These are phyloP conservation scores for Platyscapa corneri DNA, from an alignment of 1,140 invertebrate species.

Conservation along the genomic window DNA sequence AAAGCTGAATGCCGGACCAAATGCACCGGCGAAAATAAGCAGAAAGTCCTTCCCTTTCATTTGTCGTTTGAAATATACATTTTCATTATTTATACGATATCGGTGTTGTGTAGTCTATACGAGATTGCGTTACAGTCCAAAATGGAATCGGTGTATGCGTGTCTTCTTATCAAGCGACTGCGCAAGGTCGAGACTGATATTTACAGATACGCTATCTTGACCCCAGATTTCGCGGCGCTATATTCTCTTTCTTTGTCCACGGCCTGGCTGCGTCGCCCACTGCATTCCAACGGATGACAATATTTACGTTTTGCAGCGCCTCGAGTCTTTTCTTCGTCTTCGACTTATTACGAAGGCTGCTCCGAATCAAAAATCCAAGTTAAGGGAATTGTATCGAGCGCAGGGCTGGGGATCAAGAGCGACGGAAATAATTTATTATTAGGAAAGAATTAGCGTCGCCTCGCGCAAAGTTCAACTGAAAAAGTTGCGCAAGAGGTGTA, in stretches of 20 bases:
- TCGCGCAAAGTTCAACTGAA: not conserved
- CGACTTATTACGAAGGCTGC: not conserved
- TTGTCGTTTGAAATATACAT: not conserved
- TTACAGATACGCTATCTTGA: not conserved
- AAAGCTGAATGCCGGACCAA: not conserved
- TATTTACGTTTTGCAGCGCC: no score
- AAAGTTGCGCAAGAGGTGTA: not conserved
- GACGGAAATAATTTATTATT: not conserved
- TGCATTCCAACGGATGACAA: not conserved
- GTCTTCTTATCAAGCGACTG: not conserved
- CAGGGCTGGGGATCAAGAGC: not conserved
- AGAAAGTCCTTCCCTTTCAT: not conserved
- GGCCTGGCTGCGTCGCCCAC: no score
- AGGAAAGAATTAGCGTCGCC: not conserved
- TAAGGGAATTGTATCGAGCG: no score
- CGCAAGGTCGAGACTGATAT: not conserved
- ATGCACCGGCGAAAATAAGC: slow-evolving; percentile 5
- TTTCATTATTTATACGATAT: slow-evolving; percentile 24
- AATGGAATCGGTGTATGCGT: not conserved
- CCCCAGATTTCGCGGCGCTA: not conserved
- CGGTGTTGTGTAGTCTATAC: not conserved
- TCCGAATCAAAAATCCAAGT: not conserved
- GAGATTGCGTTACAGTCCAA: not conserved
- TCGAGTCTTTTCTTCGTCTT: not conserved
- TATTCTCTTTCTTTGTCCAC: no score